Percentiles rank a stretch among this genome's conserved stretches.
phyloP scores from a whole-genome alignment of 2,113 vertebrate genomes.

The Callaeas wilsoni region DNA sequence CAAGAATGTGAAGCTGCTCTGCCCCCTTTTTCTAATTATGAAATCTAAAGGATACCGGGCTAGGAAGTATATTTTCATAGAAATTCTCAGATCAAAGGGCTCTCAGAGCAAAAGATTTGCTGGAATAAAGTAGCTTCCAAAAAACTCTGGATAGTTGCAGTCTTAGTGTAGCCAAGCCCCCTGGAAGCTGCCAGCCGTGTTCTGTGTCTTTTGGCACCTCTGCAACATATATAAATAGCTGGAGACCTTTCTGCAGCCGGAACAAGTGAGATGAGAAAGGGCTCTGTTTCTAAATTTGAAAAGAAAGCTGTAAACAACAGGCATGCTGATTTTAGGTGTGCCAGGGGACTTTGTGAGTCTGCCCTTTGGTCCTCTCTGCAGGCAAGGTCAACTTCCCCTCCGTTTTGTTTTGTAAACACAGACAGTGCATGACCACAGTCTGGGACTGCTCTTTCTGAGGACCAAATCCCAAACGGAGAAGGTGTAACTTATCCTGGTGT shows the following conservation, averaged over 20 bases:
- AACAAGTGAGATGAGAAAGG: slow-evolving; percentile 54
- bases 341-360: background rate
- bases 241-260: slow-evolving; percentile 20
- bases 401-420: slow-evolving; percentile 6
- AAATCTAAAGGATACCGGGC: background rate
- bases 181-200: slow-evolving; percentile 1
- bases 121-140: background rate
- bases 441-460: background rate
- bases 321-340: background rate
- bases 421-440: background rate
- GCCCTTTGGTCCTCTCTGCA: background rate
- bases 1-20: background rate
- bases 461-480: background rate
- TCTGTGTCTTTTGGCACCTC: slow-evolving; percentile 23
- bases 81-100: background rate
- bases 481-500: background rate
- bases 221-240: slow-evolving; percentile 12
- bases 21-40: background rate
- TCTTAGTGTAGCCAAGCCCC: background rate
- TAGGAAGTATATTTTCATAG: background rate
- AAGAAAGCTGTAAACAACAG: slow-evolving; percentile 43
- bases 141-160: background rate
- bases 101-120: background rate
- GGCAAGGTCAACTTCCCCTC: slow-evolving; percentile 5
- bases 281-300: slow-evolving; percentile 56